A percentile compares a stretch with the other conserved stretches of the same genome.
phyloP scores from a whole-genome alignment of 2,797 vertebrate genomes.

The Distichodus sexfasciatus region DNA sequence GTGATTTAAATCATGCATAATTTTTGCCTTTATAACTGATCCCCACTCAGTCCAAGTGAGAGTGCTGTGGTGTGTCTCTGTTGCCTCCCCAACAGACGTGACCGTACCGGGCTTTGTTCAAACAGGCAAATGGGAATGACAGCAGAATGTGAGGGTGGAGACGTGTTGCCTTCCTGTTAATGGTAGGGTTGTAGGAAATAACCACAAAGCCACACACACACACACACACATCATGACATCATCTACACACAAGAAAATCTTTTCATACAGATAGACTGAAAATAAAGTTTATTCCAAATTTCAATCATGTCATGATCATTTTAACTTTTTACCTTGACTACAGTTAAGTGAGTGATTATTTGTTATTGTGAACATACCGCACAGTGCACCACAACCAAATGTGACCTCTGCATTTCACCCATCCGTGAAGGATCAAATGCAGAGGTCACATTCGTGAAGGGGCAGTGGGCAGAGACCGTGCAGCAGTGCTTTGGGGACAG shows the following conservation, averaged over 20 bases:
- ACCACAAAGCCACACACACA: conserved; percentile 37
- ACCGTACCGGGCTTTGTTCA: conserved; percentile 38
- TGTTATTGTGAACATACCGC: no score
- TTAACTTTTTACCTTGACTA: no score
- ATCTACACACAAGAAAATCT: neutral
- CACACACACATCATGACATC: conserved; percentile 8
- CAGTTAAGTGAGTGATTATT: no score
- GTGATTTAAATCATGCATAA: neutral
- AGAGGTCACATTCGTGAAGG: no score
- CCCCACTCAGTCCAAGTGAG: neutral
- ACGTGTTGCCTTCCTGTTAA: conserved; percentile 54
- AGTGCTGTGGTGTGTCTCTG: neutral
- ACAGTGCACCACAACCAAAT: no score
- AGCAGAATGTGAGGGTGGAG: conserved; percentile 45
- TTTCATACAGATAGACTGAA: neutral
- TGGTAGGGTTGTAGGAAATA: conserved; percentile 55
- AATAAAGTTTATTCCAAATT: no score
- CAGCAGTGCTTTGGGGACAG: no score
- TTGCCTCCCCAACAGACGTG: neutral
- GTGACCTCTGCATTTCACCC: no score
- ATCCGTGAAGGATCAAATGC: no score
- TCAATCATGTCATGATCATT: no score
- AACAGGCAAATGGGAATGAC: conserved; percentile 48
- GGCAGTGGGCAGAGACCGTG: no score
- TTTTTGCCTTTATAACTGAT: neutral